Conservation (phyloP, 2,888 invertebrate species). For the Polymixis lichenea region DNA sequence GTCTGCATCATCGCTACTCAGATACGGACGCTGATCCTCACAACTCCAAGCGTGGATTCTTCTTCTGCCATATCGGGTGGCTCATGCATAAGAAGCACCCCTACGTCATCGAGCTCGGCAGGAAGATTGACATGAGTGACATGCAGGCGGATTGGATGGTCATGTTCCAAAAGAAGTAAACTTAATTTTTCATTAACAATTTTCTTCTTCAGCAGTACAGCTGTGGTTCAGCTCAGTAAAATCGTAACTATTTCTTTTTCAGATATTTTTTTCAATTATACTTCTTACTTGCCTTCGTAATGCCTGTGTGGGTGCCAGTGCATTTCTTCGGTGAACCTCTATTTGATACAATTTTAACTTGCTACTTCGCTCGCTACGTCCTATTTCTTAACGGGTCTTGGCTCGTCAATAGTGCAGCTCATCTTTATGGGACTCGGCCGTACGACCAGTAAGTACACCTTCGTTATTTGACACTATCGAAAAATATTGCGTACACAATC, state of each 20-base stretch:
- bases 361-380: conserved; percentile 92
- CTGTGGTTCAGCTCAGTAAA: background rate
- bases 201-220: background rate
- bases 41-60: conserved; percentile 95
- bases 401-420: conserved; percentile 95
- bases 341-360: conserved; percentile 90
- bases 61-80: conserved; percentile 97
- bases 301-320: conserved; percentile 92
- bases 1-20: conserved; percentile 94
- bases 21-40: conserved; percentile 94
- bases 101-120: conserved; percentile 92
- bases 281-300: conserved; percentile 89
- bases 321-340: conserved; percentile 93
- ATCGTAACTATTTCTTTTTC: conserved; percentile 72
- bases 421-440: conserved; percentile 94
- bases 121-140: conserved; percentile 94
- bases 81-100: conserved; percentile 95
- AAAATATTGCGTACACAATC: background rate
- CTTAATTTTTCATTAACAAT: background rate
- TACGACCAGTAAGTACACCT: conserved; percentile 92
- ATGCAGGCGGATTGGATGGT: conserved; percentile 93
- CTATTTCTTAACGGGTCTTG: conserved; percentile 94
- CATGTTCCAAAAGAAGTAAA: conserved; percentile 94
- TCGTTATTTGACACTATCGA: background rate
- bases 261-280: conserved; percentile 93